Conservation (phyloP, 2,888 invertebrate genomes). For the Apamea monoglypha region DNA sequence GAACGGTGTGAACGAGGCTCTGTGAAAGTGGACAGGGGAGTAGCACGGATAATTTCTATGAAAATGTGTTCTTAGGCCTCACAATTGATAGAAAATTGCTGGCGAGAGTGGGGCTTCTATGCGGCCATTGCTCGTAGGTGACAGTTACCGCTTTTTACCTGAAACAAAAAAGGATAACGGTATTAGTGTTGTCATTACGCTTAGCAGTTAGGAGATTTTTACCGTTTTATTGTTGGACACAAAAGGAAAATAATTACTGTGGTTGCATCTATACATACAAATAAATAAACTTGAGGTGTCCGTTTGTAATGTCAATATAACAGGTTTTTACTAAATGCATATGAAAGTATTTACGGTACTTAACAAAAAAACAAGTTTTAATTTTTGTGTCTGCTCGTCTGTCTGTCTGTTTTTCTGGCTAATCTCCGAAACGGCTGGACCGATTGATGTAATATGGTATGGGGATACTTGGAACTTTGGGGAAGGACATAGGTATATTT, state of each 20-base stretch:
- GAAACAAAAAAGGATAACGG: constrained; percentile 53
- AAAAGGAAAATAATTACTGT: not conserved
- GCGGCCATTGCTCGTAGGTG: constrained; percentile 6
- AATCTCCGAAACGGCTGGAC: not conserved
- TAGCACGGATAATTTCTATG: constrained; percentile 77
- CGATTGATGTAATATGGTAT: not conserved
- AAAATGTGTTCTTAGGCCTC: constrained; percentile 72
- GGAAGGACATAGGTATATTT: not conserved
- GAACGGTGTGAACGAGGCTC: constrained; percentile 70
- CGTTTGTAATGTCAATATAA: not conserved
- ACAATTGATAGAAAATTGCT: constrained; percentile 80
- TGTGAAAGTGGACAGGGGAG: constrained; percentile 77
- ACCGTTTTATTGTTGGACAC: constrained; percentile 1
- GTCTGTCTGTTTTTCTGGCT: not conserved
- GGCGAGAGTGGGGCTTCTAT: constrained; percentile 16
- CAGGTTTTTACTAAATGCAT: not conserved
- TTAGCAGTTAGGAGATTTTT: not conserved
- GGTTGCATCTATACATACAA: not conserved
- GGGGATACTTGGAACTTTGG: not conserved
- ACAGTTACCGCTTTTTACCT: constrained; percentile 53
- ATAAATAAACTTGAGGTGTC: not conserved
- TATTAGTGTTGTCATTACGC: constrained; percentile 32
- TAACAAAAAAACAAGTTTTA: too few relatives aligned
- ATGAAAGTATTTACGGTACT: too few relatives aligned
- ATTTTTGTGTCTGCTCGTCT: not conserved